Evolutionary conservation across 2,888 invertebrate genomes (phyloP).

Genomic region (Aquatica leii): DNA sequence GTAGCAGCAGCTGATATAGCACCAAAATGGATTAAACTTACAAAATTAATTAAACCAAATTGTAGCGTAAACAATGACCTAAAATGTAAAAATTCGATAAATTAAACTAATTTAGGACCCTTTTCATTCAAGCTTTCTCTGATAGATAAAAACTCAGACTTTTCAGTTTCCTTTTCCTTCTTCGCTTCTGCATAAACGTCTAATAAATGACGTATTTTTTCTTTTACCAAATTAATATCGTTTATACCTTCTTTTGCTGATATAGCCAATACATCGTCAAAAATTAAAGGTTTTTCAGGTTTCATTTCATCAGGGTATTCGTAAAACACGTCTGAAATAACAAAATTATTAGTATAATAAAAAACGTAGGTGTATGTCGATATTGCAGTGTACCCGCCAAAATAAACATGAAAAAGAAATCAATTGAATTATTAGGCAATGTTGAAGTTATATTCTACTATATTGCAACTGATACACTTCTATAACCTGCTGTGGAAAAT

Average conservation of each 20-base stretch:
- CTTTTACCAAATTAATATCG: slow-evolving; percentile 69
- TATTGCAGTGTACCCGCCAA: too few relatives aligned
- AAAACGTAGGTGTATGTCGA: too few relatives aligned
- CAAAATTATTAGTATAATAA: neutral
- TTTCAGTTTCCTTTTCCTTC: slow-evolving; percentile 60
- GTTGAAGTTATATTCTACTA: too few relatives aligned
- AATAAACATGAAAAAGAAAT: too few relatives aligned
- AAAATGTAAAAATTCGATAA: slow-evolving; percentile 11
- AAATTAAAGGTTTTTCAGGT: slow-evolving; percentile 73
- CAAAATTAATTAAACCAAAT: slow-evolving; percentile 47
- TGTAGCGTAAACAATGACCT: slow-evolving; percentile 56
- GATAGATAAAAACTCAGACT: slow-evolving; percentile 62
- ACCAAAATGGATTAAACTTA: slow-evolving; percentile 63
- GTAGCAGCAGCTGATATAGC: slow-evolving; percentile 67
- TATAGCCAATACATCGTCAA: slow-evolving; percentile 80
- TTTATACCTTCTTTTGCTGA: slow-evolving; percentile 69
- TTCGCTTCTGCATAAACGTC: slow-evolving; percentile 70
- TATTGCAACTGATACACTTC: too few relatives aligned
- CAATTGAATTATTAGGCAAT: too few relatives aligned
- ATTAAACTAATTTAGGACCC: slow-evolving; percentile 66
- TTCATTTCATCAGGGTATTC: slow-evolving; percentile 71
- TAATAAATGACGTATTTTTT: slow-evolving; percentile 68
- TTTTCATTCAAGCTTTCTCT: slow-evolving; percentile 63
- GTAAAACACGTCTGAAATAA: slow-evolving; percentile 57
- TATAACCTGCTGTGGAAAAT: too few relatives aligned